A percentile compares a stretch with the other conserved stretches of the same genome.
Evolutionary conservation across 2,888 invertebrate genomes (phyloP).

Genomic region (Baccha elongata): DNA sequence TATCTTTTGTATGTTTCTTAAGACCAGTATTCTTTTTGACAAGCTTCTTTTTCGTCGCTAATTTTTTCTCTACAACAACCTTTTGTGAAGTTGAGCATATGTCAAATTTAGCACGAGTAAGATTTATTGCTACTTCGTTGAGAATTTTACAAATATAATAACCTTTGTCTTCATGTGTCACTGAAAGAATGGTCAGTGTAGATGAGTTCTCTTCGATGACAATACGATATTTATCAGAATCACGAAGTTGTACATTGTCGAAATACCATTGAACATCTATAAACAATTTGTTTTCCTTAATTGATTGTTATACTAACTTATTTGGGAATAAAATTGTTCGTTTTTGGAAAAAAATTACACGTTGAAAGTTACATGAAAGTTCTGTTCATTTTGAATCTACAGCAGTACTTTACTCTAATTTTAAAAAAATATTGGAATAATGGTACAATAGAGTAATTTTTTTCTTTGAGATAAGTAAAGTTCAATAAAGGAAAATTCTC

Average conservation of each 20-base stretch:
- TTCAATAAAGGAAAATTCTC: no score
- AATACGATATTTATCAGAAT: constrained; percentile 88
- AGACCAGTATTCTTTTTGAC: constrained; percentile 75
- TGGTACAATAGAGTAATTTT: no score
- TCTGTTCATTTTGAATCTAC: no score
- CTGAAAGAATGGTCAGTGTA: constrained; percentile 87
- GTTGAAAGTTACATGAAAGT: not conserved
- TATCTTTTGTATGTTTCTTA: constrained; percentile 74
- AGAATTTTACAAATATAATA: constrained; percentile 92
- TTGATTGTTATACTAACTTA: not conserved
- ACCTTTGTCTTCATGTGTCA: constrained; percentile 87
- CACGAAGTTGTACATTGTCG: constrained; percentile 90
- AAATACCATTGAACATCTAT: constrained; percentile 94
- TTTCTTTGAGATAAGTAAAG: no score
- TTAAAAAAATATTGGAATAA: no score
- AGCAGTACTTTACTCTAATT: no score
- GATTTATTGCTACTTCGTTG: constrained; percentile 92
- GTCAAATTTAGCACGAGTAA: constrained; percentile 90
- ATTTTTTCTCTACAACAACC: constrained; percentile 83
- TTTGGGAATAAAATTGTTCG: not conserved
- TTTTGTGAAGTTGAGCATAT: constrained; percentile 84
- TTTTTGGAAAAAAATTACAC: not conserved
- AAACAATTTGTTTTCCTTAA: constrained; percentile 66
- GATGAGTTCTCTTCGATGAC: constrained; percentile 88
- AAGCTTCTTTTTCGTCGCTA: constrained; percentile 82